Percentiles rank a stretch among this genome's conserved stretches.
Conservation (phyloP, 1,140 invertebrate species). For the Trachymyrmex septentrionalis region DNA sequence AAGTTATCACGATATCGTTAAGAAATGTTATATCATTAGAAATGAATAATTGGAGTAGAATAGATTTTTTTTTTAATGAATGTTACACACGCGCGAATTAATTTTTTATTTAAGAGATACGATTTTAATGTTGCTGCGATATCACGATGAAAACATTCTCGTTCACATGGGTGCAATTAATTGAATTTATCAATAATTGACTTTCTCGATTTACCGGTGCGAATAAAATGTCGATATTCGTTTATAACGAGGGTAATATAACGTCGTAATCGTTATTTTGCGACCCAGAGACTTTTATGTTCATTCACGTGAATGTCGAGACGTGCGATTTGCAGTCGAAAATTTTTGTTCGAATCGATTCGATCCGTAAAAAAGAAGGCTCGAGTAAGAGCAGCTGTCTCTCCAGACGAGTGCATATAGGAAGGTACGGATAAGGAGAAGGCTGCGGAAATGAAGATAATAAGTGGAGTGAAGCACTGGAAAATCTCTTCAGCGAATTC, state of each 20-base stretch:
- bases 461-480: slow-evolving; percentile 45
- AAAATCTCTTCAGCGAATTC: slow-evolving; percentile 34
- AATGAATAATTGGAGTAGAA: slow-evolving; percentile 41
- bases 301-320: not conserved
- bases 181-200: slow-evolving; percentile 45
- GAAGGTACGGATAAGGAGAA: slow-evolving; percentile 43
- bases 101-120: slow-evolving; percentile 39
- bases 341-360: not conserved
- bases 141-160: slow-evolving; percentile 22
- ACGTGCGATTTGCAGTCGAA: not conserved
- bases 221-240: slow-evolving; percentile 17
- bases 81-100: not conserved
- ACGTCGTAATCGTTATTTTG: not conserved
- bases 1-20: slow-evolving; percentile 35
- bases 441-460: slow-evolving; percentile 58
- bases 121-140: slow-evolving; percentile 30
- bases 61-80: slow-evolving; percentile 43
- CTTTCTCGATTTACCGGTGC: slow-evolving; percentile 18
- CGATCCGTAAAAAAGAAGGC: not conserved
- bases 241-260: slow-evolving; percentile 17
- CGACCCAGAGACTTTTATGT: not conserved
- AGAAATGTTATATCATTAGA: slow-evolving; percentile 33
- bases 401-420: slow-evolving; percentile 44
- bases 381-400: not conserved
- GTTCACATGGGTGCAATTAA: slow-evolving; percentile 29